Evolutionary conservation across 2,113 vertebrate species (phyloP).

Genomic region (Pandion haliaetus): DNA sequence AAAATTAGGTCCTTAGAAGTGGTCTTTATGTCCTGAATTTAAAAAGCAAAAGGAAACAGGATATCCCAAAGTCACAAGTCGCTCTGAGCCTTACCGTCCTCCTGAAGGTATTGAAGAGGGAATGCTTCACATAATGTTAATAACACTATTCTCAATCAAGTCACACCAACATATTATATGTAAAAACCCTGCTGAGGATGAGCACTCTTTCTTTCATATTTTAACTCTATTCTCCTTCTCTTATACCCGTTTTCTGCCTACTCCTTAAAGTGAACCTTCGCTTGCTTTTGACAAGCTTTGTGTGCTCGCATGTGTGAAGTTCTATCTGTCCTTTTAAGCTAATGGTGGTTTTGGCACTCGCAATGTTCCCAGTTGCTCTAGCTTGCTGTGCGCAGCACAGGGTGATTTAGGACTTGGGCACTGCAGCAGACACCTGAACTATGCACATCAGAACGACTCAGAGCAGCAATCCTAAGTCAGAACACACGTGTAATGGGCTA

Average conservation of each 20-base stretch:
- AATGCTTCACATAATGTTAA: background rate
- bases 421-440: constrained; percentile 30
- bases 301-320: background rate
- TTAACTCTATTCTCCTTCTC: background rate
- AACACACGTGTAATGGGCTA: background rate
- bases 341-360: background rate
- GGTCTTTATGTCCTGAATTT: background rate
- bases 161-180: background rate
- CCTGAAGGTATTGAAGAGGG: background rate
- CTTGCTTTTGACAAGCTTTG: background rate
- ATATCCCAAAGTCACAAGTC: background rate
- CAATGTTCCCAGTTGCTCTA: background rate
- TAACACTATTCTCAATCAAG: background rate
- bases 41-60: background rate
- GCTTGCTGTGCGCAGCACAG: background rate
- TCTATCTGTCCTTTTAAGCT: background rate
- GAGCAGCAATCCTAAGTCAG: background rate
- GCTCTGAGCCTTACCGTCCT: background rate
- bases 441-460: fast-evolving
- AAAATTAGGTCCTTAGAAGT: background rate
- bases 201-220: background rate
- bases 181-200: background rate
- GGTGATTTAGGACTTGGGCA: constrained; percentile 35
- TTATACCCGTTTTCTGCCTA: background rate
- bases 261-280: background rate